Evolutionary conservation across 2,888 invertebrate genomes (phyloP).

Genomic region (Drymonia ruficornis): DNA sequence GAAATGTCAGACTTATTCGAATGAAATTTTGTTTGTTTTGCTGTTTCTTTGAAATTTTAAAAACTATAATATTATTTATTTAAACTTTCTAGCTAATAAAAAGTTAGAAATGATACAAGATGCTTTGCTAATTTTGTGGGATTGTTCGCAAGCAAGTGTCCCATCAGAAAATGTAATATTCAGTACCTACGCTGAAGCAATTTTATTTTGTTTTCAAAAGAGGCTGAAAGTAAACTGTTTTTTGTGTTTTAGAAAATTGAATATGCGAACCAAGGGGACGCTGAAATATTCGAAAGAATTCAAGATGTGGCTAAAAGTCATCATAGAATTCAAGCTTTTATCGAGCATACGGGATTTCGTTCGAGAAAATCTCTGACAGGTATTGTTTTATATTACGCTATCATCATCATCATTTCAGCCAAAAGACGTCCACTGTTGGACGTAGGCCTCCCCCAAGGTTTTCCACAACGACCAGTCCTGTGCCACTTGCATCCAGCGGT

Average conservation of each 20-base stretch:
- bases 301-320: constrained; percentile 86
- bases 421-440: no score
- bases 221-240: no score
- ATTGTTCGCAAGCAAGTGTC: constrained; percentile 72
- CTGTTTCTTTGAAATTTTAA: no score
- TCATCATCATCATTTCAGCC: no score
- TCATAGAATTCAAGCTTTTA: constrained; percentile 87
- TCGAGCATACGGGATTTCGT: constrained; percentile 77
- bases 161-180: constrained; percentile 33
- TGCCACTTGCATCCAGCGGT: no score
- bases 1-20: no score
- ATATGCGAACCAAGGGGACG: constrained; percentile 88
- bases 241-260: constrained; percentile 55
- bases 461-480: no score
- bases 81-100: no score
- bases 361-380: constrained; percentile 79
- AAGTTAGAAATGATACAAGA: constrained; percentile 87
- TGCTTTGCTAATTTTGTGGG: constrained; percentile 87
- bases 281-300: constrained; percentile 85
- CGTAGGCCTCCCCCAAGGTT: no score
- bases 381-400: constrained; percentile 37
- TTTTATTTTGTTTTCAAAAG: background rate
- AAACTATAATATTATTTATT: no score
- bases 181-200: constrained; percentile 16
- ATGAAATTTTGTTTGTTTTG: no score